phyloP scores from a whole-genome alignment of 2,797 vertebrate genomes.

The Epinephelus awoara region DNA sequence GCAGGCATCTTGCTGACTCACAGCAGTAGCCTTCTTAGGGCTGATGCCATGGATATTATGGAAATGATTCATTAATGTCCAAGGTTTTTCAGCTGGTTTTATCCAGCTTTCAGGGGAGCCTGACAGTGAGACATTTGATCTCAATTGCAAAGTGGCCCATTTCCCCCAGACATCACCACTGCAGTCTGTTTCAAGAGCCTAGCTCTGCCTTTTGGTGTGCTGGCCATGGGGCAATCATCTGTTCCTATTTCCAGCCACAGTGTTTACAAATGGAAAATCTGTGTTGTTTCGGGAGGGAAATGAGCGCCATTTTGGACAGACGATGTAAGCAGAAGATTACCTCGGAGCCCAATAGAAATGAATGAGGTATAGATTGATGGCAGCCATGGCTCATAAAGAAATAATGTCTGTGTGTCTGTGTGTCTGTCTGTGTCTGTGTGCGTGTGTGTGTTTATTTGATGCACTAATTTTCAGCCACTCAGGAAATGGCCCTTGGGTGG shows the following conservation, averaged over 20 bases:
- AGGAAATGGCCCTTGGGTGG: constrained; percentile 85
- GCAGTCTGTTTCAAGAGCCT: constrained; percentile 72
- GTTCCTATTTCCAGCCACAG: constrained; percentile 69
- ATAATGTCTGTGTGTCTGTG: constrained; percentile 37
- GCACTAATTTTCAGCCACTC: constrained; percentile 78
- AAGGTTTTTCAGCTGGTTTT: constrained; percentile 76
- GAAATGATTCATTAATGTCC: constrained; percentile 83
- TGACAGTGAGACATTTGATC: constrained; percentile 80
- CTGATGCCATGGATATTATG: constrained; percentile 82
- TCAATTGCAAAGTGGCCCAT: constrained; percentile 78
- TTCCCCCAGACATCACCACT: constrained; percentile 76
- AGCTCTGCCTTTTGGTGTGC: constrained; percentile 61
- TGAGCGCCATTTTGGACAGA: constrained; percentile 74
- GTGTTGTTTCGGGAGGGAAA: constrained; percentile 78
- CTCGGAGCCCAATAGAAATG: constrained; percentile 76
- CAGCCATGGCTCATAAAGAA: constrained; percentile 80
- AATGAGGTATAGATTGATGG: constrained; percentile 78
- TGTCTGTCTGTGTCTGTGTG: constrained; percentile 40
- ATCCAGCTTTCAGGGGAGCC: constrained; percentile 74
- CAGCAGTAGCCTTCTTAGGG: constrained; percentile 66
- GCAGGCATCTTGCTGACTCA: constrained; percentile 82
- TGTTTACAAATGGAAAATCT: constrained; percentile 81
- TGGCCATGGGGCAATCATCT: constrained; percentile 76
- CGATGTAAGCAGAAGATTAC: constrained; percentile 78
- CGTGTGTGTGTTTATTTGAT: constrained; percentile 76